These are phyloP conservation scores for Sebastiscus tertius DNA, from an alignment of 2,797 vertebrate genomes.

Conservation along the genomic window DNA sequence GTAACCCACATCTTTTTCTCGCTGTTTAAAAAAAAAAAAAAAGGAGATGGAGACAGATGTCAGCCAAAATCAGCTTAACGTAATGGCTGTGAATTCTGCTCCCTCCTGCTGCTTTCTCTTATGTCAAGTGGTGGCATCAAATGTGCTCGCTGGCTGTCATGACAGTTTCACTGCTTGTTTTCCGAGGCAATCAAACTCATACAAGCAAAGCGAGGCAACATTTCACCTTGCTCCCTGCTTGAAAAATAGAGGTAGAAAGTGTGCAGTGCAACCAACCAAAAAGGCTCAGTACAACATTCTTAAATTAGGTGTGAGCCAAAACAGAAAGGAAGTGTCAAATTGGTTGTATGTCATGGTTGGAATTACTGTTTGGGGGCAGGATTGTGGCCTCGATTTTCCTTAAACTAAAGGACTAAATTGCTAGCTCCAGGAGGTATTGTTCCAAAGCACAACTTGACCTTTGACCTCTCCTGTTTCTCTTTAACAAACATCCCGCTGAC, in stretches of 20 bases:
- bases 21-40: background rate
- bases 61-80: slow-evolving; percentile 45
- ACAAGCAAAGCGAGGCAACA: slow-evolving; percentile 36
- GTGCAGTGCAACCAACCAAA: slow-evolving; percentile 23
- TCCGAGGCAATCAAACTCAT: slow-evolving; percentile 47
- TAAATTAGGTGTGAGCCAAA: slow-evolving; percentile 34
- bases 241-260: slow-evolving; percentile 1
- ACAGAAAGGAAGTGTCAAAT: slow-evolving; percentile 11
- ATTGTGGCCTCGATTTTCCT: background rate
- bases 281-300: slow-evolving; percentile 19
- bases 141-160: slow-evolving; percentile 35
- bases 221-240: slow-evolving; percentile 45
- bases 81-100: slow-evolving; percentile 36
- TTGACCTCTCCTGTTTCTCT: slow-evolving; percentile 23
- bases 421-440: background rate
- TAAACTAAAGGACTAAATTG: background rate
- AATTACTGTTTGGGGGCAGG: background rate
- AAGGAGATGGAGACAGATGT: slow-evolving; percentile 20
- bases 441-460: slow-evolving; percentile 4
- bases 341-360: slow-evolving; percentile 1
- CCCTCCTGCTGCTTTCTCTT: slow-evolving; percentile 30
- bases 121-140: slow-evolving; percentile 53
- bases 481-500: background rate
- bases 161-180: slow-evolving; percentile 37
- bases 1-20: slow-evolving; percentile 20